Base-by-base conservation (phyloP, 2,797 vertebrate genomes). In the Acanthurus lineatus region DNA sequence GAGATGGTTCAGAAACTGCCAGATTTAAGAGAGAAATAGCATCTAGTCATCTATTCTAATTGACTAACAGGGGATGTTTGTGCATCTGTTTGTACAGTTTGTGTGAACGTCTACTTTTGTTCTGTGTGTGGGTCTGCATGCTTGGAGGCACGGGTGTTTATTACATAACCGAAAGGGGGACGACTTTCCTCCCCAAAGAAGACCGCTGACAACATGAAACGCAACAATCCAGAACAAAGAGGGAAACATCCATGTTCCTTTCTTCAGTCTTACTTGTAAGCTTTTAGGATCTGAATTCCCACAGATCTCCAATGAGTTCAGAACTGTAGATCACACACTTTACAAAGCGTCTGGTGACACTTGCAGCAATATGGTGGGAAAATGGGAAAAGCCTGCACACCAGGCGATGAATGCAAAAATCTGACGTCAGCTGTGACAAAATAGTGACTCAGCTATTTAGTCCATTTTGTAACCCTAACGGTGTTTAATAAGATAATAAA, bases 201-300 rank as follows among this genome's bases (percentile, higher is more conserved):
- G 0, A 77, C 67, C 22, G 42, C 70, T 62, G 32, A 68, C 44
- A 66, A 79, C 82, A 90, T 86, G 42, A 90, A 89, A 90, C n/a
- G 9, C 57, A 70, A 65, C 63, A 40, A 86, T 88, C 90, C 69
- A 89, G 79, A 89, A 88, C 87, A 79, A 67, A 49, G 20, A 64
- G 28, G 56, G 72, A 88, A 86, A 86, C 83, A 81, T 88, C 88
- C 64, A 79, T 86, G 71, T n/a, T 87, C 64, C 52, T 66, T 65
- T 81, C 62, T 78, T n/a, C 42, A 72, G 69, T 86, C 77, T 74
- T 65, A 84, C 85, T 83, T 79, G 72, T 76, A 79, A 82, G 82
- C 69, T 66, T 80, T 83, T 65, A 68, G 16, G 17, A 53, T 52
- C 44, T 25, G 69, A 77, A 79, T 77, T 87, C 86, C 86, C 82